These are phyloP conservation scores for Catamblyrhynchus diadema DNA, from an alignment of 2,797 vertebrate genomes.

Conservation along the genomic window DNA sequence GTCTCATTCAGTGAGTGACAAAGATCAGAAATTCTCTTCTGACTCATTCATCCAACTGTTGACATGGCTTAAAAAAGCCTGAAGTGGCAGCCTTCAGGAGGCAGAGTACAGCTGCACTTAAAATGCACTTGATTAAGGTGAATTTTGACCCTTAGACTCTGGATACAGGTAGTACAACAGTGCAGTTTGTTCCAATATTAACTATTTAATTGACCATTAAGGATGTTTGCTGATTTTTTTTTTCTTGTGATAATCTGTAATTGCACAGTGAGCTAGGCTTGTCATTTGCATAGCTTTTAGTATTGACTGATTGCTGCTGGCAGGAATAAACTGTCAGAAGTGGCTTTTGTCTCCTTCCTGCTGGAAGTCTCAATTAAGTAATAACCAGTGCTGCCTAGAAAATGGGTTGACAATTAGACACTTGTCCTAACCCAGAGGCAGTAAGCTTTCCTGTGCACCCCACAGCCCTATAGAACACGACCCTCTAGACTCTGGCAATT, in stretches of 20 bases:
- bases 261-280: not conserved
- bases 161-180: not conserved
- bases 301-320: not conserved
- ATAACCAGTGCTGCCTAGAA: not conserved
- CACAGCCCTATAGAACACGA: not conserved
- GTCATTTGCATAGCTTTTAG: not conserved
- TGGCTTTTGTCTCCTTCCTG: not conserved
- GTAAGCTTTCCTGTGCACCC: not conserved
- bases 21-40: conserved; percentile 47
- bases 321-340: not conserved
- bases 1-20: conserved; percentile 40
- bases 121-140: not conserved
- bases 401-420: not conserved
- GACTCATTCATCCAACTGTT: conserved; percentile 40
- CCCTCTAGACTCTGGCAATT: not conserved
- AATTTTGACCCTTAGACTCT: conserved; percentile 71
- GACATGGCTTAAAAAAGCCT: conserved; percentile 13
- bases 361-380: not conserved
- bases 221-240: not conserved
- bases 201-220: conserved; percentile 27
- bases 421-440: not conserved
- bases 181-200: conserved; percentile 9
- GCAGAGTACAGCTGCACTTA: conserved; percentile 35
- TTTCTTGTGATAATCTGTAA: not conserved
- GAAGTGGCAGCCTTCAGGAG: conserved; percentile 13